Conservation (phyloP, 1,140 invertebrate genomes). For the Magallana angulata region DNA sequence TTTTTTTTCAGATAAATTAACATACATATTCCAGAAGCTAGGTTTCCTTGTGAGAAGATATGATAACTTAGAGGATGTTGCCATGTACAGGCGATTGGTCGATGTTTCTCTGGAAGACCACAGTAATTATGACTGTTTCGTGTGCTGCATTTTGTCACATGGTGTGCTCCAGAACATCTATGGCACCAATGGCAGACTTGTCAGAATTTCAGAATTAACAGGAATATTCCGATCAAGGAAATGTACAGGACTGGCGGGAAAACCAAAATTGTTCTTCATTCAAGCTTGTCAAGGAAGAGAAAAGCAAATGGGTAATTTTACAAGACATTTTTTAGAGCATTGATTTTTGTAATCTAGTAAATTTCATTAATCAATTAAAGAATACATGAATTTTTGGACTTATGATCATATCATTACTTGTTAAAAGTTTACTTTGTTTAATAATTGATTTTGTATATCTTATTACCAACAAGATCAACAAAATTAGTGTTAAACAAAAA, state of each 20-base stretch:
- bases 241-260: conserved; percentile 71
- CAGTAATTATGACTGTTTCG: conserved; percentile 68
- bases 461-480: too few species aligned
- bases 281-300: conserved; percentile 78
- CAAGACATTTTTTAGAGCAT: too few species aligned
- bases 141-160: conserved; percentile 74
- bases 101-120: conserved; percentile 59
- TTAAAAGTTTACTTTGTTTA: too few species aligned
- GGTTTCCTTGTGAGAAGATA: conserved; percentile 54
- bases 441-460: too few species aligned
- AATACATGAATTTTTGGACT: too few species aligned
- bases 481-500: too few species aligned
- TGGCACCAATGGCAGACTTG: conserved; percentile 68
- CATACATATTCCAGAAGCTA: conserved; percentile 61
- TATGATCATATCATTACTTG: too few species aligned
- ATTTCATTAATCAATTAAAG: too few species aligned
- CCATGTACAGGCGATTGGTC: conserved; percentile 48
- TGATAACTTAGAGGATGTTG: conserved; percentile 55
- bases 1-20: conserved; percentile 64
- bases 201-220: conserved; percentile 69
- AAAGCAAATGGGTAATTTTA: conserved; percentile 65
- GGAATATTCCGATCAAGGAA: conserved; percentile 67
- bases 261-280: conserved; percentile 79
- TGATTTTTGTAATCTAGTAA: too few species aligned
- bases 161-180: conserved; percentile 70